A percentile compares a stretch with the other conserved stretches of the same genome.
Conservation (phyloP, 2,888 invertebrate species). For the Lucinisca nassula region DNA sequence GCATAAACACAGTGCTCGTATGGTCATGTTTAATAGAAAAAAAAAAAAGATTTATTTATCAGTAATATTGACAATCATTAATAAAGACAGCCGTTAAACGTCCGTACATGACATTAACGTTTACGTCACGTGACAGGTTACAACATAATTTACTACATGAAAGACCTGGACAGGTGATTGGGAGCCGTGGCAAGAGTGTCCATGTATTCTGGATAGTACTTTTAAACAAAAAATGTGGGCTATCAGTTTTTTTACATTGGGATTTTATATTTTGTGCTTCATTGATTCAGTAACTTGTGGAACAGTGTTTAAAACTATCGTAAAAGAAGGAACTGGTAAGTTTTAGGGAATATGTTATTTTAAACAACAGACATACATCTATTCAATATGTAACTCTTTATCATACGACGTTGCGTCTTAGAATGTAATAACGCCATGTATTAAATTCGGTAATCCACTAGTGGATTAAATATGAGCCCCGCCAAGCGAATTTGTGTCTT, state of each 20-base stretch:
- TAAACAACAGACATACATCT: no score
- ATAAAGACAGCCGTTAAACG: background rate
- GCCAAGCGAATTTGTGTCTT: no score
- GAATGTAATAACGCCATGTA: no score
- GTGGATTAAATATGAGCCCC: no score
- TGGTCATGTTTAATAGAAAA: no score
- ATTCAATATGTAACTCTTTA: no score
- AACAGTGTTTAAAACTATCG: slow-evolving; percentile 57
- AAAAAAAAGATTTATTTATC: background rate
- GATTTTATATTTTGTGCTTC: background rate
- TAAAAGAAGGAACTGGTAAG: slow-evolving; percentile 49
- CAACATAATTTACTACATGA: background rate
- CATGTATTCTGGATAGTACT: background rate
- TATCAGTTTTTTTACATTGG: background rate
- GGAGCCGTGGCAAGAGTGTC: background rate
- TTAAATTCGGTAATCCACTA: no score
- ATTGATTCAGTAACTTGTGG: slow-evolving; percentile 2
- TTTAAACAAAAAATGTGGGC: background rate
- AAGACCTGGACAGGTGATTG: background rate
- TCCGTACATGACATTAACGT: background rate
- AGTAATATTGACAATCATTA: background rate
- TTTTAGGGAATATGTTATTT: no score
- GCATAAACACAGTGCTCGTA: no score
- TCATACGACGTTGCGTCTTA: no score
- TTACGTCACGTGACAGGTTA: background rate